phyloP scores from a whole-genome alignment of 2,113 vertebrate species.

The Rhea pennata region DNA sequence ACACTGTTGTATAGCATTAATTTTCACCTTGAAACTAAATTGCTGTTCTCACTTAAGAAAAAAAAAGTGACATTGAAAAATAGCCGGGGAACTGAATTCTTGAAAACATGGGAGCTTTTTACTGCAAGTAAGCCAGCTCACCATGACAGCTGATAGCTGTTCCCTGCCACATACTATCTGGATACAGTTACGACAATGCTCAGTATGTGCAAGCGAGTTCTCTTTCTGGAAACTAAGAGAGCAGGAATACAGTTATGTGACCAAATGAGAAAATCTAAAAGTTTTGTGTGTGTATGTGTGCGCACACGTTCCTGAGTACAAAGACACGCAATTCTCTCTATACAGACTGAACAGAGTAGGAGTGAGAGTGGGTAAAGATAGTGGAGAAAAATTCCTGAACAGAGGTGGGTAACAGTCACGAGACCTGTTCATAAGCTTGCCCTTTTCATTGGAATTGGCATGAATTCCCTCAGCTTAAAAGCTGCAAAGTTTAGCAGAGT shows the following conservation, averaged over 20 bases:
- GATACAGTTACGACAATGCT: rapidly evolving
- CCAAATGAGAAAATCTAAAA: not conserved
- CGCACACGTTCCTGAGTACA: not conserved
- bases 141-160: rapidly evolving
- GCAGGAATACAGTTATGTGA: not conserved
- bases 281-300: too few species aligned
- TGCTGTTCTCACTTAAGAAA: not conserved
- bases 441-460: not conserved
- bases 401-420: conserved; percentile 20
- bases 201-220: not conserved
- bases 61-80: not conserved
- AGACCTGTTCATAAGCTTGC: not conserved
- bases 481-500: not conserved
- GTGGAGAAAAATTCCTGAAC: not conserved
- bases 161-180: rapidly evolving
- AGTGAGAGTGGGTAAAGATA: conserved; percentile 26
- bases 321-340: not conserved
- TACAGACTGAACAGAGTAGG: conserved; percentile 1
- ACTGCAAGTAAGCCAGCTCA: not conserved
- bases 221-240: not conserved
- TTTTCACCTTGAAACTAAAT: conserved; percentile 20
- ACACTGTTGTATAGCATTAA: not conserved
- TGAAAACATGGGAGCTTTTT: not conserved
- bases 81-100: not conserved
- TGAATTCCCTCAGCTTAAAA: not conserved